These are phyloP conservation scores for Plestiodon gilberti DNA, from an alignment of 2,113 vertebrate genomes.

Conservation along the genomic window DNA sequence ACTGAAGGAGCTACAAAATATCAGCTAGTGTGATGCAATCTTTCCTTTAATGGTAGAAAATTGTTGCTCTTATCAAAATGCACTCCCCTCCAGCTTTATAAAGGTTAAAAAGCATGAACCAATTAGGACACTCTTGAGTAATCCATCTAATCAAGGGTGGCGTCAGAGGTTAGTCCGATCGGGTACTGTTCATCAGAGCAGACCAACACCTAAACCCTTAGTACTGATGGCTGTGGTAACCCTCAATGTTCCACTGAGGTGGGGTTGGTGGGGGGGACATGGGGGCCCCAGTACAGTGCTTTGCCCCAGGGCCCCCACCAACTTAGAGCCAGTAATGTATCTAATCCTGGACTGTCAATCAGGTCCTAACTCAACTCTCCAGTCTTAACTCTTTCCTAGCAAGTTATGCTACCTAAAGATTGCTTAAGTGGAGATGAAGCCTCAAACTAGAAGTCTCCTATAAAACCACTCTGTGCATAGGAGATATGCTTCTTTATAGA, in stretches of 20 bases:
- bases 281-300: too few relatives aligned
- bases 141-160: too few relatives aligned
- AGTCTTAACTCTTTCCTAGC: background rate
- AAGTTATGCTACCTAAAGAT: background rate
- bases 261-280: too few relatives aligned
- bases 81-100: background rate
- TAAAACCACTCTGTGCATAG: background rate
- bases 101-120: constrained; percentile 7
- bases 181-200: too few relatives aligned
- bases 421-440: background rate
- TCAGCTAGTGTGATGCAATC: constrained; percentile 13
- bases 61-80: background rate
- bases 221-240: too few relatives aligned
- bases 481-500: too few relatives aligned
- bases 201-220: too few relatives aligned
- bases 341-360: background rate
- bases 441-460: background rate
- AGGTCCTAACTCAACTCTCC: background rate
- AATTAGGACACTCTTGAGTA: background rate
- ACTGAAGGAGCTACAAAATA: constrained; percentile 16
- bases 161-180: too few relatives aligned
- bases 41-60: constrained; percentile 30
- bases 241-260: too few relatives aligned
- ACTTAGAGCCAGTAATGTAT: background rate
- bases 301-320: too few relatives aligned